Conservation (phyloP, 2,888 invertebrate species). For the Cepaea hortensis region DNA sequence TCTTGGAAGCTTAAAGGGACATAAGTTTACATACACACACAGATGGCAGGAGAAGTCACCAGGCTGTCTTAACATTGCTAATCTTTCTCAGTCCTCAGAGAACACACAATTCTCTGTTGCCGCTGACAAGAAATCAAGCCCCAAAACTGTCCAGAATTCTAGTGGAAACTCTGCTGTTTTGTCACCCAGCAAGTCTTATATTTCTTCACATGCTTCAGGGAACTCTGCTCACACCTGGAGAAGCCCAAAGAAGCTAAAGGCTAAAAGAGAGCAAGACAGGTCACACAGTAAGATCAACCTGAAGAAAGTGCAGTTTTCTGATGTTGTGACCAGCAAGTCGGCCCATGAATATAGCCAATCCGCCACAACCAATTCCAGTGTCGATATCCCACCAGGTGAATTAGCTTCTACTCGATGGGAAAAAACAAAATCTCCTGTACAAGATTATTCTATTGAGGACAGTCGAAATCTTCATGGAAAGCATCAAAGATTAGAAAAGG, state of each 20-base stretch:
- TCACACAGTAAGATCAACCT: background rate
- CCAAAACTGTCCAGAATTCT: background rate
- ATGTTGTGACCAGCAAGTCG: conserved; percentile 26
- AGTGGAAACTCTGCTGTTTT: background rate
- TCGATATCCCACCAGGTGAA: background rate
- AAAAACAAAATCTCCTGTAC: background rate
- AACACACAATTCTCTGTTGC: background rate
- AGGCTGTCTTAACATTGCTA: background rate
- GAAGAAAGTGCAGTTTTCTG: conserved; percentile 45
- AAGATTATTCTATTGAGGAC: background rate
- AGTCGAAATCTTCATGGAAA: background rate
- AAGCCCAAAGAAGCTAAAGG: conserved; percentile 26
- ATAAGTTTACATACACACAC: background rate
- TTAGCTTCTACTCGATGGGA: background rate
- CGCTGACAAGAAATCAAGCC: background rate
- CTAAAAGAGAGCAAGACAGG: background rate
- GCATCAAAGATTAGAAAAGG: background rate
- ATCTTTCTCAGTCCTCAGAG: background rate
- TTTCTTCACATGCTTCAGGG: background rate
- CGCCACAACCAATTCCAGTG: background rate
- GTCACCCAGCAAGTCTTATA: background rate
- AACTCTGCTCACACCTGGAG: conserved; percentile 1
- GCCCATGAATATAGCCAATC: conserved; percentile 21
- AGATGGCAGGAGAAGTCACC: background rate
- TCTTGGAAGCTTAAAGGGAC: conserved; percentile 5